These are phyloP conservation scores for Lycaon pictus DNA, from an alignment of 2,113 vertebrate genomes.

Conservation along the genomic window DNA sequence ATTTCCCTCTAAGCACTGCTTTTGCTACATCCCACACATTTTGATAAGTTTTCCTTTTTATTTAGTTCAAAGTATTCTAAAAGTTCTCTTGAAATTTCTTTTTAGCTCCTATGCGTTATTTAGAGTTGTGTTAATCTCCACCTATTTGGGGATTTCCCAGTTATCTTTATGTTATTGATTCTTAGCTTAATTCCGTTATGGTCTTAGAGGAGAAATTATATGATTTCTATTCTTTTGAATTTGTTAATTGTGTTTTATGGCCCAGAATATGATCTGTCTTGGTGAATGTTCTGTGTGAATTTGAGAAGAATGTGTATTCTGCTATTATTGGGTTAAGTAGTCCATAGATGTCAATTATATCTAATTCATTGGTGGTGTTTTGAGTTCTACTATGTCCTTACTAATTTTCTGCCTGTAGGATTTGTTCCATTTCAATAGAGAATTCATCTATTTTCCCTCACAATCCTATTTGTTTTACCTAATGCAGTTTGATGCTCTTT, in stretches of 20 bases:
- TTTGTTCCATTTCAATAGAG: neutral
- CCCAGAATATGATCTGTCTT: neutral
- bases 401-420: neutral
- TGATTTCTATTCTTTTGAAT: neutral
- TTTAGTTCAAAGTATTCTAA: neutral
- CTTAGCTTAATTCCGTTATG: neutral
- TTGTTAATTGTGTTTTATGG: neutral
- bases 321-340: neutral
- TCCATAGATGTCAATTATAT: neutral
- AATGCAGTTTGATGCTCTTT: neutral
- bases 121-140: neutral
- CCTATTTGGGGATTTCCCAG: neutral
- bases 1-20: neutral
- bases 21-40: neutral
- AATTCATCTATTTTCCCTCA: neutral
- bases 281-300: neutral
- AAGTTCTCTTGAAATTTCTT: neutral
- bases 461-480: neutral
- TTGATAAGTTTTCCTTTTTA: neutral
- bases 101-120: neutral
- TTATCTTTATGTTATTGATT: neutral
- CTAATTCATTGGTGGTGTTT: neutral
- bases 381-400: neutral
- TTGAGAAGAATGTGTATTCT: neutral
- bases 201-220: neutral